Base-by-base conservation (phyloP, 35 echinoderm and acorn worm species). In the Acanthaster planci region DNA sequence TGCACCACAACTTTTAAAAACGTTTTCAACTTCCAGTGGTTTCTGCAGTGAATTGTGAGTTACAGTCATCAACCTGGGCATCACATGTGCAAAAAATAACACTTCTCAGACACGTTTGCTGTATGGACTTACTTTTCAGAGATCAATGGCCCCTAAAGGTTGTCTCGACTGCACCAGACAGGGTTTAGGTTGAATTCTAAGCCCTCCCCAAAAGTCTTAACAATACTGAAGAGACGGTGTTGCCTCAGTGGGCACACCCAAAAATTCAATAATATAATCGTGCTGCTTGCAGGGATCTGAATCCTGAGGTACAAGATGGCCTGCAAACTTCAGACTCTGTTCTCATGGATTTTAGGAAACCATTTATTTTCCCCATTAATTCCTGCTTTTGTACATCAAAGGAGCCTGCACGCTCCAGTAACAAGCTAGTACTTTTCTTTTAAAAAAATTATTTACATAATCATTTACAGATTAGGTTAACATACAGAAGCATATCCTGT, bases 341-440 rank as follows among this genome's bases (percentile, higher is more conserved):
- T 72, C 64, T 19, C 6, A 7, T 8, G 30, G 34, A 72, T 29
- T 6, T 30, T 31, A 14, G 30, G 64, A 26, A 72, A 35, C 14
- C 14, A 26, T 14, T 72, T 26, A 34, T 14, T 72, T 26, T 26
- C 64, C n/a, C n/a, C n/a, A 10, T 72, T 35, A 14, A 7, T 16
- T 26, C 30, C 10, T 72, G 23, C 56, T 34, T 31, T 14, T 5
- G 0, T 72, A 12, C 34, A 72, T 72, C 10, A 2, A 72, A 72
- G 23, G 64, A 72, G 8, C 30, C 23, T 72, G 64, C 14, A 72
- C 14, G 15, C 64, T 36, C 64, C 23, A 29, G 10, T 31, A 34
- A 26, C 23, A 26, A 72, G 64, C 64, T 72, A 72, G 64, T 72
- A 72, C 64, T 72, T 72, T 72, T 72, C 64, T 72, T 72, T 72